phyloP scores from a whole-genome alignment of 2,888 invertebrate species.

The Troides oblongomaculatus region DNA sequence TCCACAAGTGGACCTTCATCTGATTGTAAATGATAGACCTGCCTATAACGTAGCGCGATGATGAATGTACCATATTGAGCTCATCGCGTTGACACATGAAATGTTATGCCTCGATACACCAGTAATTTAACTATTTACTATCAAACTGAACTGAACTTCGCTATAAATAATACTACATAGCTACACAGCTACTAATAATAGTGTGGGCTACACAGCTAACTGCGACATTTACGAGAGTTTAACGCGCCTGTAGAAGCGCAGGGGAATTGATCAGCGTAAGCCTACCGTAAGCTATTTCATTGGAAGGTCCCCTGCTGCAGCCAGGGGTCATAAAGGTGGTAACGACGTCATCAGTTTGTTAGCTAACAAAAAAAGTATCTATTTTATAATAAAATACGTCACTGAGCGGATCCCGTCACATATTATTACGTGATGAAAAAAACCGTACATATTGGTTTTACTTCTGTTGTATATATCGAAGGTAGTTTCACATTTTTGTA shows the following conservation, averaged over 20 bases:
- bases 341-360: not conserved
- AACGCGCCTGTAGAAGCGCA: not conserved
- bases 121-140: too few relatives aligned
- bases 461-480: too few relatives aligned
- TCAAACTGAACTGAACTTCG: too few relatives aligned
- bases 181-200: not conserved
- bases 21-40: too few relatives aligned
- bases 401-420: not conserved
- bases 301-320: not conserved
- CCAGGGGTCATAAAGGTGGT: not conserved
- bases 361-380: not conserved
- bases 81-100: too few relatives aligned
- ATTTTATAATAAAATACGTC: not conserved
- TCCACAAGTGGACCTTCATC: too few relatives aligned
- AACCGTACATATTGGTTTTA: too few relatives aligned
- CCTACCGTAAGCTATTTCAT: slow-evolving; percentile 12
- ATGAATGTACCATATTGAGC: too few relatives aligned
- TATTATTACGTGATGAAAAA: not conserved
- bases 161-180: too few relatives aligned
- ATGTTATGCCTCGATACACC: too few relatives aligned
- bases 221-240: slow-evolving; percentile 15
- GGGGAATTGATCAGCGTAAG: not conserved
- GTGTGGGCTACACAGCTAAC: not conserved
- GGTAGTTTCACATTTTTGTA: too few relatives aligned
- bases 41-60: too few relatives aligned